A percentile compares a stretch with the other conserved stretches of the same genome.
phyloP scores from a whole-genome alignment of 2,113 vertebrate genomes.

The Rhombomys opimus region DNA sequence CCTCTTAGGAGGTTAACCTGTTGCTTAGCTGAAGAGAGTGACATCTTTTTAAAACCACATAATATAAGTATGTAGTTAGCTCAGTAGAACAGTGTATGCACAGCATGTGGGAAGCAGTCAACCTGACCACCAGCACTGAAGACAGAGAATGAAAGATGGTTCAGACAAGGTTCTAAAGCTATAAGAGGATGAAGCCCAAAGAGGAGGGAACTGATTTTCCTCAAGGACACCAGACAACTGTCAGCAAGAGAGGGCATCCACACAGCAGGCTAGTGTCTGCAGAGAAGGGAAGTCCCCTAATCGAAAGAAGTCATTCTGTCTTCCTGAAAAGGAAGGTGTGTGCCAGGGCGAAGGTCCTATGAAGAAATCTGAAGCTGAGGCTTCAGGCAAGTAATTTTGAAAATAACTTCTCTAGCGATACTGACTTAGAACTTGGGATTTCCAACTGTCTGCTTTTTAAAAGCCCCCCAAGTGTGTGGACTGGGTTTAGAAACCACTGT shows the following conservation, averaged over 20 bases:
- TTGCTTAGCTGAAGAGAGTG: neutral
- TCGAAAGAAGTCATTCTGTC: neutral
- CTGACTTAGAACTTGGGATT: neutral
- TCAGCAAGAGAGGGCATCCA: neutral
- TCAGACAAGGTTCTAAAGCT: neutral
- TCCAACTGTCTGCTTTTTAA: neutral
- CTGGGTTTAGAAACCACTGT: neutral
- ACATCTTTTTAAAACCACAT: neutral
- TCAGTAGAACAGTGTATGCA: neutral
- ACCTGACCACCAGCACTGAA: no score
- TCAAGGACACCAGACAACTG: neutral
- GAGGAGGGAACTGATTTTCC: neutral
- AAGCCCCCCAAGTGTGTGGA: neutral
- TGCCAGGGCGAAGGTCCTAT: neutral
- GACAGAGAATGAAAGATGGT: neutral
- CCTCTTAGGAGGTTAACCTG: neutral
- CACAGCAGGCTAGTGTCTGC: neutral
- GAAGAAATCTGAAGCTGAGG: neutral
- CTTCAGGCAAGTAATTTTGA: neutral
- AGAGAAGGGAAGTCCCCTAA: rapidly evolving
- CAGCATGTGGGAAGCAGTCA: neutral
- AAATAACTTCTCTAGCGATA: neutral
- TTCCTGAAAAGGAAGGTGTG: neutral
- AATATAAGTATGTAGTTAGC: neutral
- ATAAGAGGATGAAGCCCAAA: neutral